Percentiles rank a stretch among this genome's conserved stretches.
phyloP scores from a whole-genome alignment of 2,888 invertebrate species.

The Drosophila tripunctata region DNA sequence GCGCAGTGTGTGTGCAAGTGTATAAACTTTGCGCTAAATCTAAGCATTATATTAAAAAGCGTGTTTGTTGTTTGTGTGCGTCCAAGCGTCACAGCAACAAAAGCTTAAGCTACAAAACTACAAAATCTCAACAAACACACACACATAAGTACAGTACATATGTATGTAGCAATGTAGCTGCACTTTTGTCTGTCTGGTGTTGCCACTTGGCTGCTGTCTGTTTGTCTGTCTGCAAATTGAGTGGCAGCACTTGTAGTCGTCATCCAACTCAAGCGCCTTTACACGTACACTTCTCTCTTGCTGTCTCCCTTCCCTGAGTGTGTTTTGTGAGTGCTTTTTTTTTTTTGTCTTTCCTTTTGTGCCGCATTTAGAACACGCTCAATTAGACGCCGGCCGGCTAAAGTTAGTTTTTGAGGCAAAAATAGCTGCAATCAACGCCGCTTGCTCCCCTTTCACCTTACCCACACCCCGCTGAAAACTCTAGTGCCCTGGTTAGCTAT shows the following conservation, averaged over 20 bases:
- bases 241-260: constrained; percentile 74
- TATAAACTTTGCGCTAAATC: constrained; percentile 78
- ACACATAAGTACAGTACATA: background rate
- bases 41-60: constrained; percentile 64
- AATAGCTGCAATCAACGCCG: too few species aligned
- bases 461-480: constrained; percentile 1
- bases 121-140: background rate
- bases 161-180: constrained; percentile 37
- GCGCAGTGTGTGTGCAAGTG: constrained; percentile 63
- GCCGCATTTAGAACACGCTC: constrained; percentile 64
- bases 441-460: too few species aligned
- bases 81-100: constrained; percentile 60
- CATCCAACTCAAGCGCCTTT: constrained; percentile 48
- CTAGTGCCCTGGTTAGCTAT: constrained; percentile 33
- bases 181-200: constrained; percentile 63
- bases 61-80: constrained; percentile 68
- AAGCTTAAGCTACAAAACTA: constrained; percentile 16
- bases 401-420: constrained; percentile 9
- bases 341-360: constrained; percentile 18
- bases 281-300: too few species aligned
- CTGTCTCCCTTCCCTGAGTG: too few species aligned
- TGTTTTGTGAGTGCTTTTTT: constrained; percentile 1
- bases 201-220: constrained; percentile 75
- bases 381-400: constrained; percentile 62
- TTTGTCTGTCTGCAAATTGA: constrained; percentile 68